A percentile compares a stretch with the other conserved stretches of the same genome.
phyloP scores from a whole-genome alignment of 1,140 invertebrate genomes.

The Drosophila littoralis region DNA sequence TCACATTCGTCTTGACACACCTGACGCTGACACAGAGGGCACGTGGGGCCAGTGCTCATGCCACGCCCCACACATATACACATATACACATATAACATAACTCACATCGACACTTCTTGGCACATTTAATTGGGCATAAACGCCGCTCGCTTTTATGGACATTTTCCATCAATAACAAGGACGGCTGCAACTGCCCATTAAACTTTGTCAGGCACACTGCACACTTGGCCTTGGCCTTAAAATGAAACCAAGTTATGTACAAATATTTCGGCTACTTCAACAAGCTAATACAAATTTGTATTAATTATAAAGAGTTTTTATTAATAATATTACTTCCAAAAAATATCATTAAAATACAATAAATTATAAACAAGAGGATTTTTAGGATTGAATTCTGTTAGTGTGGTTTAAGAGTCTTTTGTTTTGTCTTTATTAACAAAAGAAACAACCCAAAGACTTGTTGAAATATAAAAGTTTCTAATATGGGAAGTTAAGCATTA shows the following conservation, averaged over 20 bases:
- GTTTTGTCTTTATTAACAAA: too few relatives aligned
- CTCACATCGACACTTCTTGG: constrained; percentile 59
- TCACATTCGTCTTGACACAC: constrained; percentile 17
- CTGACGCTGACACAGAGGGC: constrained; percentile 18
- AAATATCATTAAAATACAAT: background rate
- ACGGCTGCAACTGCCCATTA: constrained; percentile 51
- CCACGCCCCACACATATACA: constrained; percentile 35
- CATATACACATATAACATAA: too few relatives aligned
- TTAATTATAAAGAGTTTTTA: constrained; percentile 1
- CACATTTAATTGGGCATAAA: constrained; percentile 78
- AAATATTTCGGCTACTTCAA: background rate
- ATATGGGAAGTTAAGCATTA: too few relatives aligned
- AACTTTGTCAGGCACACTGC: constrained; percentile 32
- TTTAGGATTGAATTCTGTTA: too few relatives aligned
- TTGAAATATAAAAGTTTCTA: too few relatives aligned
- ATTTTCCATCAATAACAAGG: constrained; percentile 74
- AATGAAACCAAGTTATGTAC: background rate
- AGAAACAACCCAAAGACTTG: too few relatives aligned
- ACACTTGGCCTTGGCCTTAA: constrained; percentile 3
- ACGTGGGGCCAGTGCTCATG: background rate
- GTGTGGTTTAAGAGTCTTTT: too few relatives aligned
- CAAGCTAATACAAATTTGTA: background rate
- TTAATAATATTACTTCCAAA: background rate
- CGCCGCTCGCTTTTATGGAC: constrained; percentile 63
- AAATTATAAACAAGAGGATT: background rate